Evolutionary conservation across 2,888 invertebrate species (phyloP), one percentile per base, ranked within the genome.

Genomic region (Aphrophora alni): DNA sequence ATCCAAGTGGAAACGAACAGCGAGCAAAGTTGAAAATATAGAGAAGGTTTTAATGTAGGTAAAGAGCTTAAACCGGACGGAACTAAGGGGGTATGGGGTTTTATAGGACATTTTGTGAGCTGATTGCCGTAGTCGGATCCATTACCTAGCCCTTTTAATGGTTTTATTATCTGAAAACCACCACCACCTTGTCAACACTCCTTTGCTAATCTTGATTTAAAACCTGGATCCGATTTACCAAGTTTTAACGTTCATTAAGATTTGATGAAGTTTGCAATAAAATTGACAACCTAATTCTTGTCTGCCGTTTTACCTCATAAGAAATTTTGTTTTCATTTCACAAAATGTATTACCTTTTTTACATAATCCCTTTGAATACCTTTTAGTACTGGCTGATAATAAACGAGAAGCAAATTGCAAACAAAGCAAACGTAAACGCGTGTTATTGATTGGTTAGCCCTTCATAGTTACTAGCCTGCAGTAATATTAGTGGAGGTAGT

Each of bases 91-190:
- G 21, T n/a, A 21, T 3, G 21, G 59, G 59, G 59, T 59, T n/a
- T 59, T 59, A 59, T 59, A 59, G 59, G 59, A 59, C 59, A 59
- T 59, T 59, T 59, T 59, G 59, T 21, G 59, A 21, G n/a, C 59
- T 21, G 59, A 59, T 59, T 59, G 59, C 59, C 59, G 59, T 59
- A 21, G 21, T 59, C 59, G 59, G 59, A 21, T 59, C n/a, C 59
- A 59, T 59, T 59, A 59, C 59, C 7, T 1, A 21, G 59, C n/a
- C 59, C 59, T 14, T 59, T 59, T 59, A 59, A 59, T 59, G 59
- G 59, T 59, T 59, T 59, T 59, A 59, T 59, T 59, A 59, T 59
- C 59, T 59, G 59, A 59, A 21, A 59, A 59, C 59, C 21, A 14
- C 59, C 21, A 3, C 21, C 21, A 17, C 59, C 59, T 59, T 59